Evolutionary conservation across 2,888 invertebrate genomes (phyloP).

Genomic region (Agrochola litura): DNA sequence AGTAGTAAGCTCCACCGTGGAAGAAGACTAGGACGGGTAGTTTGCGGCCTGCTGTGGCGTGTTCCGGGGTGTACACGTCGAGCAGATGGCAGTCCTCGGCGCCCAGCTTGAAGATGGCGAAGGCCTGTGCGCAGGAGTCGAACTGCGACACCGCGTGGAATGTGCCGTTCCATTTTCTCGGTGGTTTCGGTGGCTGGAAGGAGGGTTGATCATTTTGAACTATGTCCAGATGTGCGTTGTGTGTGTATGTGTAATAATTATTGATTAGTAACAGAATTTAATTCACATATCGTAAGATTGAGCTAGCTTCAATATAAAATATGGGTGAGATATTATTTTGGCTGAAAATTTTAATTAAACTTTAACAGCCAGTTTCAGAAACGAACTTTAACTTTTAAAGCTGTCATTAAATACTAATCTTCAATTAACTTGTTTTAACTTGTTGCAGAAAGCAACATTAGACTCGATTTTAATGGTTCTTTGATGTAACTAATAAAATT

Average conservation of each 20-base stretch:
- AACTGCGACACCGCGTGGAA: conserved; percentile 77
- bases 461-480: no score
- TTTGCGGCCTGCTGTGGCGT: conserved; percentile 57
- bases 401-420: no score
- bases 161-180: conserved; percentile 78
- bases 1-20: conserved; percentile 86
- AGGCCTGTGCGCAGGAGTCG: conserved; percentile 78
- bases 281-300: not conserved
- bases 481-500: no score
- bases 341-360: not conserved
- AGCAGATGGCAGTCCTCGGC: conserved; percentile 83
- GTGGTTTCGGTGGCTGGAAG: conserved; percentile 79
- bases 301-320: not conserved
- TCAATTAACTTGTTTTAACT: no score
- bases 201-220: conserved; percentile 5
- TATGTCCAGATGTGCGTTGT: not conserved
- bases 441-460: no score
- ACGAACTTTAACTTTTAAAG: no score
- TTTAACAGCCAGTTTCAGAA: not conserved
- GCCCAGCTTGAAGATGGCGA: conserved; percentile 76
- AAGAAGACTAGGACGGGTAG: conserved; percentile 85
- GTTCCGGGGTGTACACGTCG: conserved; percentile 80
- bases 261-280: not conserved
- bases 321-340: not conserved
- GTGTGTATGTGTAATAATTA: no score